A percentile compares a stretch with the other conserved stretches of the same genome.
Conservation (phyloP, 2,888 invertebrate species). For the Platycnemis pennipes region DNA sequence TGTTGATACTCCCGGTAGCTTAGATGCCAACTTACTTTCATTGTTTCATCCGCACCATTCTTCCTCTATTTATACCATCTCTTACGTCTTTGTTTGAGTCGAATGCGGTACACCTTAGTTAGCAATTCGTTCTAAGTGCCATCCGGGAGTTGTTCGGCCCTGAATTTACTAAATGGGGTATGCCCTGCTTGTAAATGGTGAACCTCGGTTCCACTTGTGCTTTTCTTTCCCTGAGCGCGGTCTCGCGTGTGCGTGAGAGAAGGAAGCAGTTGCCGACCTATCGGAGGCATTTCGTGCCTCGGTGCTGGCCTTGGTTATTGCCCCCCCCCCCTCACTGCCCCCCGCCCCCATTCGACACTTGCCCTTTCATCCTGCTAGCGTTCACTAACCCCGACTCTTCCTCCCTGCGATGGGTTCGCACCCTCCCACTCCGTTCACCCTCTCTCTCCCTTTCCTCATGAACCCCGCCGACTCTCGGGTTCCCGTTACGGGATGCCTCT, state of each 20-base stretch:
- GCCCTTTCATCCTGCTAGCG: conserved; percentile 25
- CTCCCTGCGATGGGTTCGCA: background rate
- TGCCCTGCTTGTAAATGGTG: too few species aligned
- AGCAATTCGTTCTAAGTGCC: too few species aligned
- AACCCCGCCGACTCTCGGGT: background rate
- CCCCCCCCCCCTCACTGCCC: background rate
- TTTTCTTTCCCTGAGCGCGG: background rate
- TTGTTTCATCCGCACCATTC: too few species aligned
- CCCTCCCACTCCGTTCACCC: background rate
- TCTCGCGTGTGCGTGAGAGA: background rate
- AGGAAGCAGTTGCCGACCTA: background rate
- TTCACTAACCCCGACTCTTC: background rate
- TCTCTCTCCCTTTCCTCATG: background rate
- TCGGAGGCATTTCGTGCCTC: background rate
- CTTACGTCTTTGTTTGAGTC: too few species aligned
- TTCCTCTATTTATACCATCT: too few species aligned
- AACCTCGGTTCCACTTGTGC: too few species aligned
- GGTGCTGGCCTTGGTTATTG: background rate
- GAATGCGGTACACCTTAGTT: too few species aligned
- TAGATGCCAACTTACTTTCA: too few species aligned
- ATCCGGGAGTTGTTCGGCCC: too few species aligned
- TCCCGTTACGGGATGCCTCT: background rate
- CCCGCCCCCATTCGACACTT: background rate
- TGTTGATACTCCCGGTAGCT: too few species aligned
- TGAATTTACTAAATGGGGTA: too few species aligned